Percentiles rank a stretch among this genome's conserved stretches.
phyloP scores from a whole-genome alignment of 37 sponge, comb jelly and placozoan species.

The Chondrosia reniformis region DNA sequence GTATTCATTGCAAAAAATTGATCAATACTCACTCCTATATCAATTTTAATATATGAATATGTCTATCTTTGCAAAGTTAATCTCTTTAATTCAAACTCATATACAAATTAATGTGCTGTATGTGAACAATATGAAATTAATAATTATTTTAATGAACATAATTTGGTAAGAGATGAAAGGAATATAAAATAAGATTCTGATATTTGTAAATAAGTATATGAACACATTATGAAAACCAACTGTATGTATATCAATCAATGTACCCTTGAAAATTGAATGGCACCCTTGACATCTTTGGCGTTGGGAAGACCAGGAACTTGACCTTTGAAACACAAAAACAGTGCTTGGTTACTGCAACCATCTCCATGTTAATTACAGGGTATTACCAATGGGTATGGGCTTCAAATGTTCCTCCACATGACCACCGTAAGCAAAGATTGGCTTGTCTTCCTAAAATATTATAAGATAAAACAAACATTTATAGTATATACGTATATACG shows the following conservation, averaged over 20 bases:
- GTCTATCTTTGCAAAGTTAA: too few relatives aligned
- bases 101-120: too few relatives aligned
- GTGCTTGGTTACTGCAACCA: neutral
- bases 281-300: neutral
- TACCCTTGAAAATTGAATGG: neutral
- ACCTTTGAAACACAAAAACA: neutral
- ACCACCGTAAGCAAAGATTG: constrained; percentile 49
- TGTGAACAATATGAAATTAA: too few relatives aligned
- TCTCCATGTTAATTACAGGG: neutral
- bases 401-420: constrained; percentile 31
- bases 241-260: neutral
- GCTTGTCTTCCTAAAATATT: constrained; percentile 22
- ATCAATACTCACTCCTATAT: too few relatives aligned
- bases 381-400: constrained; percentile 20
- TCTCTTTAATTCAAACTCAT: too few relatives aligned
- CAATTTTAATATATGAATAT: too few relatives aligned
- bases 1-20: too few relatives aligned
- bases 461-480: neutral
- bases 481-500: neutral
- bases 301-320: constrained; percentile 2
- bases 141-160: too few relatives aligned
- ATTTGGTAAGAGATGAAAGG: too few relatives aligned
- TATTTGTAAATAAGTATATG: neutral
- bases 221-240: neutral
- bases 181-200: neutral